These are phyloP conservation scores for Genyomyrus donnyi DNA, from an alignment of 2,113 vertebrate genomes.

Conservation along the genomic window DNA sequence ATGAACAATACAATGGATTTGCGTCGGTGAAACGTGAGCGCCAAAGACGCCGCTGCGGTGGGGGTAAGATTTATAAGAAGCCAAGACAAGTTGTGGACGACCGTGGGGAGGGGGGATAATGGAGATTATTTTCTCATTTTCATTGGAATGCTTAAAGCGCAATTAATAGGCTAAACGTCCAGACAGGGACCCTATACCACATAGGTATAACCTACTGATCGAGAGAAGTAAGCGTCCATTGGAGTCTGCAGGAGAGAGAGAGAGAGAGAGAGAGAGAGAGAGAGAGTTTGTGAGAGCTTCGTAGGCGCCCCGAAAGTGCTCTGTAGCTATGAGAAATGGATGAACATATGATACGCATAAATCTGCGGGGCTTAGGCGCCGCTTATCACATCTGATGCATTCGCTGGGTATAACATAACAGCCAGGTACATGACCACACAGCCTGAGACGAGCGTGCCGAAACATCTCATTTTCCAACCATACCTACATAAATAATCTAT, in stretches of 20 bases:
- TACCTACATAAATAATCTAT: neutral
- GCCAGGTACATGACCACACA: neutral
- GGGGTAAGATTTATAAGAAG: neutral
- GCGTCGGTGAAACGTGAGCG: neutral
- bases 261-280: neutral
- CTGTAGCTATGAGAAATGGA: neutral
- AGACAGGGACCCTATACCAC: neutral
- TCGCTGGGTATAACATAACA: neutral
- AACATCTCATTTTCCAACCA: neutral
- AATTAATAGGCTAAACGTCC: neutral
- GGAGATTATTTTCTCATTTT: neutral
- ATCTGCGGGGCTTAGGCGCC: neutral
- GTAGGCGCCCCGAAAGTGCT: neutral
- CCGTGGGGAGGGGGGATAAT: neutral
- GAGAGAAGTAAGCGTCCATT: neutral
- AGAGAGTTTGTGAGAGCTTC: neutral
- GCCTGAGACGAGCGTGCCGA: neutral
- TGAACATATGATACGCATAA: neutral
- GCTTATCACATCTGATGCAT: conserved; percentile 1
- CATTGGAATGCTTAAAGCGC: neutral
- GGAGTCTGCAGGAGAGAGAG: neutral
- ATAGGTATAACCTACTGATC: neutral
- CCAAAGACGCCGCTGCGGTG: neutral
- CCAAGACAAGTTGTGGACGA: neutral
- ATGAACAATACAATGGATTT: conserved; percentile 2